Base-by-base conservation (phyloP, 2,888 invertebrate genomes). In the Calliopum simillimum region DNA sequence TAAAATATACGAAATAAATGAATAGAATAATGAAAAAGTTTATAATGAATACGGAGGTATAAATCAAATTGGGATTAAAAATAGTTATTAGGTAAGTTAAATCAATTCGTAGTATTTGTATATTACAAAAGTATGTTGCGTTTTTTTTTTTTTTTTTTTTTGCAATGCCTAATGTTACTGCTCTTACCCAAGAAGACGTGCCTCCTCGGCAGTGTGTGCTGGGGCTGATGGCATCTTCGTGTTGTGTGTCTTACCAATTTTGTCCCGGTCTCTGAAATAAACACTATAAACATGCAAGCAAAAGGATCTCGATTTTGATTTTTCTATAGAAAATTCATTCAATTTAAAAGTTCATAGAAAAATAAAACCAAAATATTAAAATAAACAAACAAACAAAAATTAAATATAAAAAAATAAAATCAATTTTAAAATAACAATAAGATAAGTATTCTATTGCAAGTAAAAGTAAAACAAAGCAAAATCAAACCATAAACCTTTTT, bases 111-210 rank as follows among this genome's bases (percentile, higher is more conserved):
- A 33, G 25, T 47, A 68, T n/a, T 46, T 44, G 44, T 47, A 2
- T 47, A n/a, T n/a, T n/a, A n/a, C n/a, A n/a, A n/a, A n/a, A n/a
- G 16, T 49, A 47, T 59, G 0, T 14, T 23, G 23, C 25, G 14
- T 19, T 62, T n/a, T 33, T n/a, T 47, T 55, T 25, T 46, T 46
- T 25, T 56, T 58, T 53, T 63, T 62, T 47, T 55, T 59, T 53
- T 19, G 19, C 49, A 62, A 64, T 16, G 51, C 51, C 33, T 51
- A 64, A 51, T 51, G 41, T 63, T 58, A 68, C 78, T 59, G n/a
- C n/a, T 80, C 94, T 94, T 91, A 95, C 95, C 95, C 94, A 86
- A 95, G 89, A 75, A 95, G 91, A 84, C 94, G 93, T 79, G 94
- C 93, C 89, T 95, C 94, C 89, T 95, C 95, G 86, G 94, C 92